Percentiles rank a stretch among this genome's conserved stretches.
Evolutionary conservation across 2,113 vertebrate species (phyloP).

Genomic region (Rhynchomys soricoides): DNA sequence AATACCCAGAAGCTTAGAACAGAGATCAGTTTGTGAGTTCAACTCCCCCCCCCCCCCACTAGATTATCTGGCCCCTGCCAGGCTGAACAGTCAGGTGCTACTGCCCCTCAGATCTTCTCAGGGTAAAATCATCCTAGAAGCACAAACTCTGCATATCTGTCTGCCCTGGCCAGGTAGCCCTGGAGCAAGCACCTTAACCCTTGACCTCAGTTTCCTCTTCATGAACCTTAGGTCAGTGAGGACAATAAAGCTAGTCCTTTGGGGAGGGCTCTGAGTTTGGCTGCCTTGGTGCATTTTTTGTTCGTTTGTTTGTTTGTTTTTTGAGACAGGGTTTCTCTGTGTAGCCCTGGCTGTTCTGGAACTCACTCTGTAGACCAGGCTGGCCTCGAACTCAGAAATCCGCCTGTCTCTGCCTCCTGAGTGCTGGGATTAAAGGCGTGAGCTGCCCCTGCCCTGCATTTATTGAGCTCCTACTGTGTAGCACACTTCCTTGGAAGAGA

Average conservation of each 20-base stretch:
- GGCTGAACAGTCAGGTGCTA: not conserved
- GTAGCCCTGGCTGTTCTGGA: too few relatives aligned
- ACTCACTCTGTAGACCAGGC: too few relatives aligned
- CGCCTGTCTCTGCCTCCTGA: too few relatives aligned
- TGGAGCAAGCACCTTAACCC: too few relatives aligned
- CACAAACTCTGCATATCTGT: not conserved
- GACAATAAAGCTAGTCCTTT: not conserved
- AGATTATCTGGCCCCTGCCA: not conserved
- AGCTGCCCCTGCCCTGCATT: too few relatives aligned
- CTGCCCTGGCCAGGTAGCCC: too few relatives aligned
- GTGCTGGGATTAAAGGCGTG: too few relatives aligned
- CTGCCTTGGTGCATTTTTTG: too few relatives aligned
- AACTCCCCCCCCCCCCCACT: not conserved
- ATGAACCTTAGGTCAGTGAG: not conserved
- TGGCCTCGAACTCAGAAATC: too few relatives aligned
- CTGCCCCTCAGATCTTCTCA: not conserved
- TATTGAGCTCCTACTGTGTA: not conserved
- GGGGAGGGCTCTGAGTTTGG: not conserved
- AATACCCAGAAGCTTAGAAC: not conserved
- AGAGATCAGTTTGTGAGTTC: not conserved
- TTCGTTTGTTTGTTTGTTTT: too few relatives aligned
- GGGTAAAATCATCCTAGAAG: not conserved
- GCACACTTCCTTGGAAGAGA: not conserved
- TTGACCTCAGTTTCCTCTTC: not conserved
- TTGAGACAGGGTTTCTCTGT: too few relatives aligned